Conservation (phyloP, 2,113 vertebrate species). For the Colinus virginianus region DNA sequence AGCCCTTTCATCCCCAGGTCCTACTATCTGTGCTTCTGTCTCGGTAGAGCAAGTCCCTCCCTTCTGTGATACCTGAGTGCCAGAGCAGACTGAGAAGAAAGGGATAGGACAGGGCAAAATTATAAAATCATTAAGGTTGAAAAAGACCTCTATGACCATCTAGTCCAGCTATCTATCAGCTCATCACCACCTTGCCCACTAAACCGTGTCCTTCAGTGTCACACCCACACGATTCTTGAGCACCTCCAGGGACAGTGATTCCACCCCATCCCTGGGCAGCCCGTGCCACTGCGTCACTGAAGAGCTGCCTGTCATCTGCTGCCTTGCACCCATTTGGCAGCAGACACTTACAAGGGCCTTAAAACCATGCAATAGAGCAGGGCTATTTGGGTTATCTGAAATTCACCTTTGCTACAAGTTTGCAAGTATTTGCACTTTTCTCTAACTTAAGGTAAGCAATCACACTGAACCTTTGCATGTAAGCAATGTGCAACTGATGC, state of each 20-base stretch:
- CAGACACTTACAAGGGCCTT: neutral
- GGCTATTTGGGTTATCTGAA: neutral
- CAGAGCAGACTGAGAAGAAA: neutral
- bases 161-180: too few species aligned
- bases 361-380: neutral
- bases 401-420: neutral
- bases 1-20: neutral
- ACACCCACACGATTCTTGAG: too few species aligned
- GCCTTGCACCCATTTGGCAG: neutral
- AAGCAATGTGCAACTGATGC: neutral
- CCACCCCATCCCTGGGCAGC: too few species aligned
- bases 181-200: too few species aligned
- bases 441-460: neutral
- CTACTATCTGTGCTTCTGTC: neutral
- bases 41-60: neutral
- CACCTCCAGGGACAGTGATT: too few species aligned
- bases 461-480: fast-evolving
- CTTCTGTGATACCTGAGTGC: neutral
- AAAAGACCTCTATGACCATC: too few species aligned
- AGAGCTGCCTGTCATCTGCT: neutral
- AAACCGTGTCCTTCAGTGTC: too few species aligned
- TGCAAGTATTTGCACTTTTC: neutral
- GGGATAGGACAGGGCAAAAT: neutral
- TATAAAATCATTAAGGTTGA: too few species aligned
- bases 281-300: too few species aligned